Evolutionary conservation across 2,888 invertebrate species (phyloP).

Genomic region (Andrena trimmerana): DNA sequence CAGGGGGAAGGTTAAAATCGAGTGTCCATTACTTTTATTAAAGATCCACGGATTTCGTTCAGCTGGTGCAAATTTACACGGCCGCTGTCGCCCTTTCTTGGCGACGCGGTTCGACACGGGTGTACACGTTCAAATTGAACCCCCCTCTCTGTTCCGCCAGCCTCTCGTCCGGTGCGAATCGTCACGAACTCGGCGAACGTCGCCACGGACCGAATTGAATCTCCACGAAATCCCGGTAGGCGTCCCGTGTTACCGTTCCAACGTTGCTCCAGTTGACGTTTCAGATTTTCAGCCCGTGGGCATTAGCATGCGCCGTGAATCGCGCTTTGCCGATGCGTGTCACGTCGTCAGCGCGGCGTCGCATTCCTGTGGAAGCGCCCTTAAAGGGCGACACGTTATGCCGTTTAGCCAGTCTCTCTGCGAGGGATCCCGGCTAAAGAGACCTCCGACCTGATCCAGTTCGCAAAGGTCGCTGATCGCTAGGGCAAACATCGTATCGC

Average conservation of each 20-base stretch:
- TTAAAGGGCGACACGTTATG: conserved; percentile 78
- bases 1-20: no score
- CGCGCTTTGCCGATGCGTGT: conserved; percentile 79
- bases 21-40: neutral
- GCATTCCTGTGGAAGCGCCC: conserved; percentile 74
- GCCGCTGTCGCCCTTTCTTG: conserved; percentile 28
- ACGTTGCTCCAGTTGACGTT: conserved; percentile 78
- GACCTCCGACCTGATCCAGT: conserved; percentile 52
- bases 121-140: conserved; percentile 54
- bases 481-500: conserved; percentile 25
- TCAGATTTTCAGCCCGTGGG: conserved; percentile 76
- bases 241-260: conserved; percentile 67
- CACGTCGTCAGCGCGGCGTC: conserved; percentile 76
- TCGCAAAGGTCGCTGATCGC: conserved; percentile 60
- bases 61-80: conserved; percentile 19
- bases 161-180: conserved; percentile 65
- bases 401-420: conserved; percentile 75
- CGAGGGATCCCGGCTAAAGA: conserved; percentile 56
- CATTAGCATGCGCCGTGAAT: conserved; percentile 81
- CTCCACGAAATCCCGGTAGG: conserved; percentile 79
- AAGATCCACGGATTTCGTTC: neutral
- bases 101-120: conserved; percentile 7
- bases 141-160: neutral
- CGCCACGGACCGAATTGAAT: conserved; percentile 77
- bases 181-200: conserved; percentile 71